A percentile compares a stretch with the other conserved stretches of the same genome.
Conservation (phyloP, 2,113 vertebrate genomes). For the Cyanoliseus patagonus region DNA sequence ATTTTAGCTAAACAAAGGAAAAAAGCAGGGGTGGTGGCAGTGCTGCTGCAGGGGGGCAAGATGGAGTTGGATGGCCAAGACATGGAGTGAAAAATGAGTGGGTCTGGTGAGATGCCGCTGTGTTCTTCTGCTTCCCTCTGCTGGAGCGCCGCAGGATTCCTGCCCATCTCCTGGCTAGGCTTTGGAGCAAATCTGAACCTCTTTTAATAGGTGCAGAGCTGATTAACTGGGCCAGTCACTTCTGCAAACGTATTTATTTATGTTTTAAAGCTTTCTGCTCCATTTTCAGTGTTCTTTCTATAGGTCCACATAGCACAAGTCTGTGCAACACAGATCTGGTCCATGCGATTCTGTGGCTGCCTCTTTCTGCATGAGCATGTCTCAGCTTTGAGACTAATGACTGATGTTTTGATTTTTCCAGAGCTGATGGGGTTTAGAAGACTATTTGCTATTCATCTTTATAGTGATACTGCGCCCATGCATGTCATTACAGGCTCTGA, state of each 20-base stretch:
- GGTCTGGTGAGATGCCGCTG: neutral
- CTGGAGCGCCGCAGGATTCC: slow-evolving; percentile 23
- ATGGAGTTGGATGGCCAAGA: fast-evolving
- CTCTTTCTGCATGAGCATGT: fast-evolving
- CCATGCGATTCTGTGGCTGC: fast-evolving
- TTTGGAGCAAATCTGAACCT: neutral
- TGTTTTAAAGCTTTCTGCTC: neutral
- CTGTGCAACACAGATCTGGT: fast-evolving
- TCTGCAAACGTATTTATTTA: neutral
- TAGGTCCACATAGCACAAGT: fast-evolving
- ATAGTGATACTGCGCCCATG: fast-evolving
- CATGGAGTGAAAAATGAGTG: fast-evolving
- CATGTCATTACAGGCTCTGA: neutral
- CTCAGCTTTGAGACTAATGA: neutral
- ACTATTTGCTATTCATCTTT: neutral
- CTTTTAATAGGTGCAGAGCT: neutral
- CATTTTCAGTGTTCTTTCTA: fast-evolving
- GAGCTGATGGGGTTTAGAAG: neutral
- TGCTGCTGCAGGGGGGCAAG: neutral
- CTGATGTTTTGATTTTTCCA: neutral
- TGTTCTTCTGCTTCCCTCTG: slow-evolving; percentile 61
- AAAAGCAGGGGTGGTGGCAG: neutral
- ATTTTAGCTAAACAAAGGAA: neutral
- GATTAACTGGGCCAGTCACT: neutral
- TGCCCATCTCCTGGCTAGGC: neutral